Evolutionary conservation across 2,113 vertebrate species (phyloP), one percentile per base, ranked within the genome.

Genomic region (Sturnira hondurensis): DNA sequence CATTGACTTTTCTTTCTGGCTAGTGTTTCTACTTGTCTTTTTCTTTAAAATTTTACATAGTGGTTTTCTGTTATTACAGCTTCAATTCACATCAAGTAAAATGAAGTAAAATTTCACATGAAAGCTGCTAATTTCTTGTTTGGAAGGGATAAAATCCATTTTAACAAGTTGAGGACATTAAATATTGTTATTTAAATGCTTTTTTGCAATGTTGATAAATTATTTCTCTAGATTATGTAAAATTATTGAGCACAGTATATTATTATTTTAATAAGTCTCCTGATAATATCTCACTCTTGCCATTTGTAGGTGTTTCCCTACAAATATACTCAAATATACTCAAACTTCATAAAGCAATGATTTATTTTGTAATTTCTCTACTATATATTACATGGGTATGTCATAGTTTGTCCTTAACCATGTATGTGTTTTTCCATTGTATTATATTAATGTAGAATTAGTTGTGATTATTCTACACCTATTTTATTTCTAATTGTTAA

Each of bases 401-500:
- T 22, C 22, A 45, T 63, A 80, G 56, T 82, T 86, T 82, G 2
- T 86, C 20, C 85, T 95, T 71, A 71, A 70, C 17, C 17, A 52
- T 17, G 26, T 9, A 15, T 67, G 65, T 52, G 7, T 14, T 41
- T 33, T 47, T 1, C 1, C 1, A 50, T 28, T 86, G 0, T 41
- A 47, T 45, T 83, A 20, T 63, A 67, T 54, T 78, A 52, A 78
- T 50, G 4, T 10, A 47, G 11, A 33, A 33, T 68, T 71, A 74
- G 68, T 96, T 88, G 1, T 71, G 80, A 73, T 93, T 86, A 38
- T 36, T 58, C 5, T 45, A 89, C 86, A 20, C 20, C n/a, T 50
- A 52, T 86, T 85, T 93, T 96, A 58, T 80, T 81, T 50, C 89
- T 33, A 63, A 52, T 41, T 76, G n/a, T 86, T 56, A 82, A 77